Evolutionary conservation across 2,888 invertebrate species (phyloP).

Genomic region (Caenorhabditis japonica): DNA sequence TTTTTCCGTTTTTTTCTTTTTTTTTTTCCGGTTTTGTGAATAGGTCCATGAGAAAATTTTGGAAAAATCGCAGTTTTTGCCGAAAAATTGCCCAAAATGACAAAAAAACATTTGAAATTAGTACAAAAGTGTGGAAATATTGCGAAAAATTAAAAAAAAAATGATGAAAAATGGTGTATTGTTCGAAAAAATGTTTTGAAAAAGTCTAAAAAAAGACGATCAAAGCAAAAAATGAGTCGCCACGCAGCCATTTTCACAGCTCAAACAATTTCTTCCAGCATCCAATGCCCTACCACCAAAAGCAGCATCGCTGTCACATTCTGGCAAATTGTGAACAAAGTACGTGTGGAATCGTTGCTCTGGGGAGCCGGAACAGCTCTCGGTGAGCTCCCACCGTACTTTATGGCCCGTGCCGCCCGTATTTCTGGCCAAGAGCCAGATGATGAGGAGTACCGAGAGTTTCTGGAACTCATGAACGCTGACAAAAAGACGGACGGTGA

Average conservation of each 20-base stretch:
- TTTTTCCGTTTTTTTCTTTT: too few species aligned
- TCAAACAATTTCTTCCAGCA: constrained; percentile 81
- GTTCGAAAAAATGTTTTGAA: neutral
- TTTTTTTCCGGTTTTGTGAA: too few species aligned
- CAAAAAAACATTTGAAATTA: too few species aligned
- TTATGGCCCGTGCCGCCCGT: constrained; percentile 92
- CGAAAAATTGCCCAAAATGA: too few species aligned
- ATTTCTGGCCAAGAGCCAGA: constrained; percentile 80
- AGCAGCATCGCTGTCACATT: constrained; percentile 82
- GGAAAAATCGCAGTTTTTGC: too few species aligned
- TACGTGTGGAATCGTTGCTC: constrained; percentile 94
- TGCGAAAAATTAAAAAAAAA: too few species aligned
- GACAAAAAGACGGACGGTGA: constrained; percentile 75
- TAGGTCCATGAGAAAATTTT: too few species aligned
- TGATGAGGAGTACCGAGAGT: constrained; percentile 85
- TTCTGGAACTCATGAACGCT: constrained; percentile 80
- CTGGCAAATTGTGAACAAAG: constrained; percentile 94
- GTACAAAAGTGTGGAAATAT: too few species aligned
- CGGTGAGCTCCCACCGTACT: constrained; percentile 99
- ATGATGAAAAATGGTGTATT: too few species aligned
- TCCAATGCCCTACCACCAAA: constrained; percentile 85
- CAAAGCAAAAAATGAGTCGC: neutral
- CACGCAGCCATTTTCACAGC: too few species aligned
- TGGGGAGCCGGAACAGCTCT: constrained; percentile 93
- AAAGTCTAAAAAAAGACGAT: neutral